Conservation (phyloP, 2,113 vertebrate genomes). For the Platichthys stellatus region DNA sequence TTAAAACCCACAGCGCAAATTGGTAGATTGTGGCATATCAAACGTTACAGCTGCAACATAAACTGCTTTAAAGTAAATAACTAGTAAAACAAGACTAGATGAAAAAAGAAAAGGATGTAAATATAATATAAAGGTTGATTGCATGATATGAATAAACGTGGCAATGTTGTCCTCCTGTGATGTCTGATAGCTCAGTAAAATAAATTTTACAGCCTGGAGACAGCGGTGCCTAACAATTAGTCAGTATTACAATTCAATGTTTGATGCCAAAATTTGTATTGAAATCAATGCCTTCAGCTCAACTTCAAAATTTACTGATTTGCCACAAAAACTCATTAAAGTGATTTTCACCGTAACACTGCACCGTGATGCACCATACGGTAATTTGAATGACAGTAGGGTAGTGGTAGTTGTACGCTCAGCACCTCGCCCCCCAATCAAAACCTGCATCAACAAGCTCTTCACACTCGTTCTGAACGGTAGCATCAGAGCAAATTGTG, state of each 20-base stretch:
- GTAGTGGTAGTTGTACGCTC: neutral
- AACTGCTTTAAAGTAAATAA: conserved; percentile 16
- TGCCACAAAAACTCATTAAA: conserved; percentile 35
- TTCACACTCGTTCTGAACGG: conserved; percentile 57
- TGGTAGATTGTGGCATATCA: conserved; percentile 14
- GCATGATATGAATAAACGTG: conserved; percentile 23
- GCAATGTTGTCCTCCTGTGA: neutral
- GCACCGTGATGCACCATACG: neutral
- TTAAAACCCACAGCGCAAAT: conserved; percentile 23
- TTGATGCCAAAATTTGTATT: conserved; percentile 35
- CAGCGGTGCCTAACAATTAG: conserved; percentile 25
- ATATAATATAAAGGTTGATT: neutral
- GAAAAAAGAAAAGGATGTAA: neutral
- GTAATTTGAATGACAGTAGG: conserved; percentile 10
- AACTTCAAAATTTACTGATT: conserved; percentile 26
- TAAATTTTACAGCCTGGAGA: conserved; percentile 37
- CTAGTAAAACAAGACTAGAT: neutral
- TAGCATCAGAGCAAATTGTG: conserved; percentile 61
- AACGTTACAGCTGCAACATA: conserved; percentile 10
- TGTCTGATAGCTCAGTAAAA: conserved; percentile 39
- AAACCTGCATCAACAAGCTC: conserved; percentile 35
- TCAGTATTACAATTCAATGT: conserved; percentile 5
- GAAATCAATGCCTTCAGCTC: conserved; percentile 33
- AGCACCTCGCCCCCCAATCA: conserved; percentile 31
- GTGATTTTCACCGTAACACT: conserved; percentile 4